Percentiles rank a stretch among this genome's conserved stretches.
Conservation (phyloP, 53 echinoderm and acorn worm species). For the Antedon mediterranea region DNA sequence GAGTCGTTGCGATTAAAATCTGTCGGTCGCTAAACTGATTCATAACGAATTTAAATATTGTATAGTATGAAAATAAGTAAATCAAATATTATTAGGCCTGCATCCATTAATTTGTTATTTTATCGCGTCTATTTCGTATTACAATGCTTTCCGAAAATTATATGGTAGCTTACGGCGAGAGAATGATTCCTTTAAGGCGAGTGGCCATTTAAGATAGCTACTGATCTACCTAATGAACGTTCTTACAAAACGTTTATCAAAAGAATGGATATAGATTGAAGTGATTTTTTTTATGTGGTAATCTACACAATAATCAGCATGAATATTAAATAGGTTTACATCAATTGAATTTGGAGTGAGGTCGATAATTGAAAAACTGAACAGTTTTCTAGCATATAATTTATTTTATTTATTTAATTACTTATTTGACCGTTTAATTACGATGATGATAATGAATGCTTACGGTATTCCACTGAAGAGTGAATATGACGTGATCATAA, state of each 20-base stretch:
- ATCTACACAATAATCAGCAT: neutral
- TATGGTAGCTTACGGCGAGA: neutral
- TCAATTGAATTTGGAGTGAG: neutral
- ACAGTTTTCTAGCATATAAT: too few relatives aligned
- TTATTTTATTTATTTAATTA: too few relatives aligned
- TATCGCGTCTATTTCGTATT: neutral
- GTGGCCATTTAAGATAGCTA: neutral
- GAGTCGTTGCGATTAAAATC: neutral
- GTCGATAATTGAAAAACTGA: neutral
- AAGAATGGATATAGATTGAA: neutral
- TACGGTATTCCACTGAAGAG: too few relatives aligned
- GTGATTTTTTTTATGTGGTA: neutral
- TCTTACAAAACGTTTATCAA: neutral
- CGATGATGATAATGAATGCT: too few relatives aligned
- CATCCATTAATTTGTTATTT: neutral
- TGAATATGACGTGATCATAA: too few relatives aligned
- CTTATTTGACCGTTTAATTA: too few relatives aligned
- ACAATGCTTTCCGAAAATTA: neutral
- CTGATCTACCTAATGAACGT: neutral
- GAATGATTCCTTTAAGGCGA: neutral
- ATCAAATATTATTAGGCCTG: neutral
- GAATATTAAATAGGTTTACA: neutral
- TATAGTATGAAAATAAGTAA: neutral
- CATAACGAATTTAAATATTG: neutral
- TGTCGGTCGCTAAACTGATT: neutral